Evolutionary conservation across 2,113 vertebrate genomes (phyloP), one percentile per base, ranked within the genome.

Genomic region (Apus apus): DNA sequence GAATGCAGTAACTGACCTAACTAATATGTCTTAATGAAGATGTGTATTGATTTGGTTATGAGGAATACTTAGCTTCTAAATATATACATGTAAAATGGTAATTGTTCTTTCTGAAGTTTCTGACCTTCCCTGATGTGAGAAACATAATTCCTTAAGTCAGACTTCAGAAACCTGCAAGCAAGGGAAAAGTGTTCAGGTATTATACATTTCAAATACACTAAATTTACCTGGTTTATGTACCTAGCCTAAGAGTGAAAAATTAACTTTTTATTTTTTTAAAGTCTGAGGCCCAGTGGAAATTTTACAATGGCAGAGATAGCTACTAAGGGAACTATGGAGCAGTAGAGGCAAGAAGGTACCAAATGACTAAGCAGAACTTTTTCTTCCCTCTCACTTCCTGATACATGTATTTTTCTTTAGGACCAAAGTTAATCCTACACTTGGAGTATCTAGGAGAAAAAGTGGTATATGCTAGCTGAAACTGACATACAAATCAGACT

Each of bases 41-140:
- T 38, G 25, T 61, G 48, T 67, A 95, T 94, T 93, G 87, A 96
- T 94, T 91, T 68, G 45, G 85, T 87, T 93, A 93, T 79, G 85
- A 90, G 75, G 27, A 91, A 53, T 54, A 56, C n/a, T 87, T 90
- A 80, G 6, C 45, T 46, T 80, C 78, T 92, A 76, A 91, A 90
- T 68, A 83, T 8, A 88, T 29, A 88, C 65, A 82, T 36, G 40
- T 30, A 62, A 80, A 96, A 88, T 73, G 36, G 46, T 43, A 85
- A 83, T 85, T 79, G 40, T n/a, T 85, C 60, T 16, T 30, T 40
- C 17, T 80, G 54, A 83, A 80, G 71, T 54, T 94, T 76, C 62
- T 75, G 79, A 95, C 71, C 58, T 94, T 92, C 54, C 54, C 15
- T 70, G 34, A 65, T 48, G 8, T 15, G 19, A 90, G 45, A 80